Percentiles rank a stretch among this genome's conserved stretches.
Evolutionary conservation across 2,797 vertebrate genomes (phyloP).

Genomic region (Clamator glandarius): DNA sequence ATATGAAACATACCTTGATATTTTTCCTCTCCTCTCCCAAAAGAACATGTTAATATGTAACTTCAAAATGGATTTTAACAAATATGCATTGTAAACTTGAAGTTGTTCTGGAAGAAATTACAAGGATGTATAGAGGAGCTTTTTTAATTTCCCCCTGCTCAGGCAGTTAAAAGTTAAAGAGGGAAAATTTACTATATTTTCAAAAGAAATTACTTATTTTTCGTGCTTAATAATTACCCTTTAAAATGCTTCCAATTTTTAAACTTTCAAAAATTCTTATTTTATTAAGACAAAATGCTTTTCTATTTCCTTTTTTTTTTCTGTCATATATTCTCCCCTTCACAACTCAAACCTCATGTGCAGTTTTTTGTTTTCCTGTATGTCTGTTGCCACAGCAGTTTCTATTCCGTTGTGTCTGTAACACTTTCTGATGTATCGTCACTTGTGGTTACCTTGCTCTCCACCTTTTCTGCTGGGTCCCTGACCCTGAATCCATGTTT

Average conservation of each 20-base stretch:
- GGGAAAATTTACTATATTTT: neutral
- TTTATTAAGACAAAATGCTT: neutral
- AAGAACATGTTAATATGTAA: neutral
- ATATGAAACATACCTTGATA: no score
- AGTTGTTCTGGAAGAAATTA: neutral
- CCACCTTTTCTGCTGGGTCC: neutral
- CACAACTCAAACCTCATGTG: neutral
- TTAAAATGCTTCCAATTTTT: neutral
- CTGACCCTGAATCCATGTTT: neutral
- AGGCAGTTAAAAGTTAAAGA: neutral
- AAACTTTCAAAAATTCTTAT: neutral
- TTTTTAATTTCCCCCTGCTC: neutral
- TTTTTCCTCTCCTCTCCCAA: neutral
- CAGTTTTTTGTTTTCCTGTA: accelerated
- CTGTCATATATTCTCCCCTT: neutral
- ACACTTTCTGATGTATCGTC: neutral
- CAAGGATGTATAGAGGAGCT: neutral
- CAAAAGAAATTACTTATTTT: neutral
- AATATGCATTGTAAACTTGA: neutral
- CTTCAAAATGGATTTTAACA: neutral
- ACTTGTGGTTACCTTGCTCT: neutral
- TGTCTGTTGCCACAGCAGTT: neutral
- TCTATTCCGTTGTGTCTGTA: neutral
- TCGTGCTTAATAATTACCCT: neutral
- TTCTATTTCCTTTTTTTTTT: neutral